A percentile compares a stretch with the other conserved stretches of the same genome.
phyloP scores from a whole-genome alignment of 2,888 invertebrate genomes.

The Athalia circularis region DNA sequence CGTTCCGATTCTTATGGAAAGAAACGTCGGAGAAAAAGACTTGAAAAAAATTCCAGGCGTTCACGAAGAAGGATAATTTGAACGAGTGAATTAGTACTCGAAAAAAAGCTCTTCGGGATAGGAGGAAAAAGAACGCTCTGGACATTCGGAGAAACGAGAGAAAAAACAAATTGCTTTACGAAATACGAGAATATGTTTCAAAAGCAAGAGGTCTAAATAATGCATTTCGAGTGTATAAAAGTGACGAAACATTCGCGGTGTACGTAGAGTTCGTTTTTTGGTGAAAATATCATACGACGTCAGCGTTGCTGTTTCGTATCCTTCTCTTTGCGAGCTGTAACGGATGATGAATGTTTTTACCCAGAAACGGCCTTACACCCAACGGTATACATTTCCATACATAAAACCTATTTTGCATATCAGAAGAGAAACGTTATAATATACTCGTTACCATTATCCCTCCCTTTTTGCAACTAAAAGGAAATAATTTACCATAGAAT shows the following conservation, averaged over 20 bases:
- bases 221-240: constrained; percentile 35
- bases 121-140: not conserved
- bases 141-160: not conserved
- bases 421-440: constrained; percentile 14
- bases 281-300: constrained; percentile 14
- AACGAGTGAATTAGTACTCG: not conserved
- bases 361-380: not conserved
- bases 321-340: constrained; percentile 22
- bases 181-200: constrained; percentile 8
- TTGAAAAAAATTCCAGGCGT: too few species aligned
- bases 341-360: constrained; percentile 46
- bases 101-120: constrained; percentile 5
- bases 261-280: not conserved
- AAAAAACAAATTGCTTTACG: not conserved
- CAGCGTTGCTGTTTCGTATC: constrained; percentile 20
- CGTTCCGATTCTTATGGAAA: too few species aligned
- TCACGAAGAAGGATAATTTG: too few species aligned
- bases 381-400: constrained; percentile 41
- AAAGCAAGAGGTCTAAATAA: constrained; percentile 22
- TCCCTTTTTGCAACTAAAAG: not conserved
- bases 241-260: not conserved
- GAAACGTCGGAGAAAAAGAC: too few species aligned
- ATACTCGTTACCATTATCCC: not conserved
- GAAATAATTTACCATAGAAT: constrained; percentile 32
- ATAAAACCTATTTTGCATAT: constrained; percentile 43